A percentile compares a stretch with the other conserved stretches of the same genome.
These are phyloP conservation scores for Oreochromis tanganicae DNA, from an alignment of 2,113 vertebrate genomes.

Conservation along the genomic window DNA sequence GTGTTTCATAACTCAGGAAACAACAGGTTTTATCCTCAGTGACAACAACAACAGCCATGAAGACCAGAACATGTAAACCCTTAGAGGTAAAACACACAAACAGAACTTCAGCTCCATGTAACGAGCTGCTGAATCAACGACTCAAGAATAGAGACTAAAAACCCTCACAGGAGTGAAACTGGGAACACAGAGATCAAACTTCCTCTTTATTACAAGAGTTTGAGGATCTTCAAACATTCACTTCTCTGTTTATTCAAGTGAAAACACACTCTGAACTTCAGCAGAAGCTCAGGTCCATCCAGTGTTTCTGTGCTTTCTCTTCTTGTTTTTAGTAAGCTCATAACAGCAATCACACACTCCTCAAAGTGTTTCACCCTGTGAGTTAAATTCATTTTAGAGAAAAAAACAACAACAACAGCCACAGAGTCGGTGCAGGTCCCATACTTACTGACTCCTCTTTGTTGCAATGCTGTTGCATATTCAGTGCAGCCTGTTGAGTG, in stretches of 20 bases:
- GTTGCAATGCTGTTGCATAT: rapidly evolving
- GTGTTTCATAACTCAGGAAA: no score
- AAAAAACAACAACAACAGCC: rapidly evolving
- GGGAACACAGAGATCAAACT: rapidly evolving
- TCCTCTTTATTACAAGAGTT: rapidly evolving
- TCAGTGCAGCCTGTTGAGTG: background rate
- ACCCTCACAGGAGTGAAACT: rapidly evolving
- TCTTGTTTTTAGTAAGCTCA: background rate
- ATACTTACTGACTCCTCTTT: rapidly evolving
- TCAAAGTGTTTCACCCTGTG: background rate
- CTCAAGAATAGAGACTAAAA: background rate
- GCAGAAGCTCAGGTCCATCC: background rate
- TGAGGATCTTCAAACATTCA: background rate
- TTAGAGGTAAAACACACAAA: background rate
- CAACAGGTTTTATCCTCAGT: no score
- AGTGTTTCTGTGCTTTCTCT: background rate
- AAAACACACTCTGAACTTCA: background rate
- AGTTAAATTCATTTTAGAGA: background rate
- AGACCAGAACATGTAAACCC: background rate
- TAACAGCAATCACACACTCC: rapidly evolving
- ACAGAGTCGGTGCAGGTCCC: background rate
- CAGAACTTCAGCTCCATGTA: rapidly evolving
- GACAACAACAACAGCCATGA: rapidly evolving
- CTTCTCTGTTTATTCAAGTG: background rate
- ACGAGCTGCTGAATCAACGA: background rate